Percentiles rank a stretch among this genome's conserved stretches.
Conservation (phyloP, 2,888 invertebrate species). For the Callyntrura sp. region DNA sequence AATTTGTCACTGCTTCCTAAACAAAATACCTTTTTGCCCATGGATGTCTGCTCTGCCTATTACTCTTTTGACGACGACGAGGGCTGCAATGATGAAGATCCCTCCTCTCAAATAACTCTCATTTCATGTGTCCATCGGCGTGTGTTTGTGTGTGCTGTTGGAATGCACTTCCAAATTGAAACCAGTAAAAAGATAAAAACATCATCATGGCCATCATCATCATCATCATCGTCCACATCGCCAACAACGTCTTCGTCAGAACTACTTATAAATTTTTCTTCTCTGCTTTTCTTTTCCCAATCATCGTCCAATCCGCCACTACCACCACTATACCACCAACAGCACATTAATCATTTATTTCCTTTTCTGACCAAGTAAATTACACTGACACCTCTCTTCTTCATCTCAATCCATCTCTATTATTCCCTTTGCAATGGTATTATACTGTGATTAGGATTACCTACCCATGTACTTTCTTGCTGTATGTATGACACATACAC, state of each 20-base stretch:
- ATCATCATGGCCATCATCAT: too few species aligned
- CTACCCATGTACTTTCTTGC: too few species aligned
- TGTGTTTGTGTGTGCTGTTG: constrained; percentile 49
- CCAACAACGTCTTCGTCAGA: too few species aligned
- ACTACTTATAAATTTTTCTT: constrained; percentile 46
- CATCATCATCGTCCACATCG: too few species aligned
- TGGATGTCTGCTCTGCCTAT: too few species aligned
- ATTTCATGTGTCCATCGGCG: neutral
- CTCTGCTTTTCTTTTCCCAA: constrained; percentile 47
- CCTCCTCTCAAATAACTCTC: neutral
- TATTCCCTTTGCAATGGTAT: constrained; percentile 12
- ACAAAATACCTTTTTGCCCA: constrained; percentile 53
- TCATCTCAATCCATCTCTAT: constrained; percentile 64
- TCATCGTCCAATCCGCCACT: constrained; percentile 58
- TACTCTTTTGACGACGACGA: constrained; percentile 20
- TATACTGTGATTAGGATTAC: too few species aligned
- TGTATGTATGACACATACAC: neutral
- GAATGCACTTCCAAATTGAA: constrained; percentile 69
- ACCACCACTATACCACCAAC: constrained; percentile 53
- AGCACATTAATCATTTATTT: constrained; percentile 77
- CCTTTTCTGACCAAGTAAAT: constrained; percentile 76
- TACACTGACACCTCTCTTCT: constrained; percentile 73
- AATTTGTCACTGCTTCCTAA: constrained; percentile 75
- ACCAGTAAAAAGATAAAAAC: constrained; percentile 3
- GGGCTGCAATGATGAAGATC: neutral